Evolutionary conservation across 2,888 invertebrate species (phyloP).

Genomic region (Automeris io): DNA sequence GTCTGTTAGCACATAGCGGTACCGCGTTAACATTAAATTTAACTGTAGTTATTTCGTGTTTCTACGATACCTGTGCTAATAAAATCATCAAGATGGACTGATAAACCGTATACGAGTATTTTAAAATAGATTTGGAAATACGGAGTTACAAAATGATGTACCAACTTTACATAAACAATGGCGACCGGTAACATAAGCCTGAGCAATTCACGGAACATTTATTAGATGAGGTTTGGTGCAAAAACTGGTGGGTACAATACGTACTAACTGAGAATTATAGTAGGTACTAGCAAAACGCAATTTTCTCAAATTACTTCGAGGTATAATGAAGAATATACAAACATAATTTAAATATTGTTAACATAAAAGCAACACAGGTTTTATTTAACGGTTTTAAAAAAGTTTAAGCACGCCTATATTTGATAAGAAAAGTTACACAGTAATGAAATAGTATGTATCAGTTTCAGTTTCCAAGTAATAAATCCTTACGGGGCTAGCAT

Average conservation of each 20-base stretch:
- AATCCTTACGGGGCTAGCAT: too few species aligned
- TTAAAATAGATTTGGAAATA: slow-evolving; percentile 43
- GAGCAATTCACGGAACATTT: slow-evolving; percentile 38
- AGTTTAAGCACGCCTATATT: too few species aligned
- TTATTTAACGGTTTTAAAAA: too few species aligned
- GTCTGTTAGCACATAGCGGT: slow-evolving; percentile 23
- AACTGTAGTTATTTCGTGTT: slow-evolving; percentile 27
- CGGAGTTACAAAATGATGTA: slow-evolving; percentile 49
- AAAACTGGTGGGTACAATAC: slow-evolving; percentile 30
- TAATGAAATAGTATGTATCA: too few species aligned
- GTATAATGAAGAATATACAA: too few species aligned
- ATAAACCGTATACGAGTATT: slow-evolving; percentile 30
- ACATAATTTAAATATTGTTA: too few species aligned
- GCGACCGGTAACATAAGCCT: slow-evolving; percentile 32
- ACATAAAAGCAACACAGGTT: too few species aligned
- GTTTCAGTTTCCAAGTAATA: too few species aligned
- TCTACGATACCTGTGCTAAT: slow-evolving; percentile 37
- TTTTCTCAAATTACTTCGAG: too few species aligned
- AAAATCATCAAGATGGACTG: slow-evolving; percentile 50
- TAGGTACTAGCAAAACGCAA: background rate
- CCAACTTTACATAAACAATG: slow-evolving; percentile 55
- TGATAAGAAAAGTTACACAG: too few species aligned
- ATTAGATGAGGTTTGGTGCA: slow-evolving; percentile 34
- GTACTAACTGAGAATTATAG: slow-evolving; percentile 29
- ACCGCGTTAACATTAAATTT: slow-evolving; percentile 28